phyloP scores from a whole-genome alignment of 2,888 invertebrate genomes.

The Allolobophora icterica region DNA sequence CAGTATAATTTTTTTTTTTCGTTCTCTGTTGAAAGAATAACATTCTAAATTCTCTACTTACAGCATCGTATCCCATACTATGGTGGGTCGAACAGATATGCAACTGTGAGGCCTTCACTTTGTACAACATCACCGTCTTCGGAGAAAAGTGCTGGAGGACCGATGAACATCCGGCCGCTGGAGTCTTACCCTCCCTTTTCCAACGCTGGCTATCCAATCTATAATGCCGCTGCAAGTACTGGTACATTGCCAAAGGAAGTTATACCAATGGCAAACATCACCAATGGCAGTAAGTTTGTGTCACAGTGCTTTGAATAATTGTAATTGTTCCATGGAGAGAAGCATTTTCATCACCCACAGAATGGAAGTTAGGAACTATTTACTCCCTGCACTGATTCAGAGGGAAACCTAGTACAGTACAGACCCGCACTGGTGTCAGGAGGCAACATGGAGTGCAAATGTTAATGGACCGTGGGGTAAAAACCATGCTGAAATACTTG shows the following conservation, averaged over 20 bases:
- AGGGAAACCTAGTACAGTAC: too few species aligned
- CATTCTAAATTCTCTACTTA: neutral
- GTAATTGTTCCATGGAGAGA: neutral
- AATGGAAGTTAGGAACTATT: neutral
- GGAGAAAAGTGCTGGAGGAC: neutral
- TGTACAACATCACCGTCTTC: neutral
- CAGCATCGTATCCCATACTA: neutral
- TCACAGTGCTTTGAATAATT: neutral
- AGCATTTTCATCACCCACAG: neutral
- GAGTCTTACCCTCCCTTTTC: neutral
- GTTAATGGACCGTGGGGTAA: too few species aligned
- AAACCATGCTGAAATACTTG: too few species aligned
- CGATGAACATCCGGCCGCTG: neutral
- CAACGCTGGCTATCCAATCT: neutral
- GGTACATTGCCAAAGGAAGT: neutral
- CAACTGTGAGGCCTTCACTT: neutral
- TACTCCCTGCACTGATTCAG: neutral
- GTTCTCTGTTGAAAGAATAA: conserved; percentile 8
- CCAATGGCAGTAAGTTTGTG: conserved; percentile 6
- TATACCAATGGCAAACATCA: conserved; percentile 1
- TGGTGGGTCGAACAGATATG: neutral
- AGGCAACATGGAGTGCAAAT: too few species aligned
- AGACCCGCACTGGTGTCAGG: too few species aligned
- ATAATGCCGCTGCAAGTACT: neutral
- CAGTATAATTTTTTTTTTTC: neutral